A percentile compares a stretch with the other conserved stretches of the same genome.
These are phyloP conservation scores for Amblyjoppa fuscipennis DNA, from an alignment of 2,888 invertebrate species.

Conservation along the genomic window DNA sequence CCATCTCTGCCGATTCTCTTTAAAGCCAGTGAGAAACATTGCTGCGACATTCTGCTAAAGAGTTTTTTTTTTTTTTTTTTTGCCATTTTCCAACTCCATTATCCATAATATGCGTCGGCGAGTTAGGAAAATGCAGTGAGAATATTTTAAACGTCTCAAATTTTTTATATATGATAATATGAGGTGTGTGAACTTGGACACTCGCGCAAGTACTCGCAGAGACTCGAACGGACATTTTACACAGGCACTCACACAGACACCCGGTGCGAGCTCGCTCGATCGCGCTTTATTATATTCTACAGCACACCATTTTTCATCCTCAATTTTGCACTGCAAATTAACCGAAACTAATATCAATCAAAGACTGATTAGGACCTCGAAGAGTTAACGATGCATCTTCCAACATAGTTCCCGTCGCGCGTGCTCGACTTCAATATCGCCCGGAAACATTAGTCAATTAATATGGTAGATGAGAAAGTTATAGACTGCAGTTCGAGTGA, in stretches of 20 bases:
- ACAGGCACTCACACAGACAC: too few species aligned
- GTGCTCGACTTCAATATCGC: neutral
- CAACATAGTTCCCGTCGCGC: neutral
- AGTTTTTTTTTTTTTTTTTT: neutral
- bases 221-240: too few species aligned
- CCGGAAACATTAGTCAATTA: neutral
- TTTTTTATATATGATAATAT: too few species aligned
- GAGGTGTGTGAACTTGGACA: too few species aligned
- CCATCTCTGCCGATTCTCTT: conserved; percentile 12
- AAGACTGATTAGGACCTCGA: neutral
- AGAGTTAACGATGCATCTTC: neutral
- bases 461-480: conserved; percentile 16
- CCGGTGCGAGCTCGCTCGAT: too few species aligned
- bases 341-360: neutral
- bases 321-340: neutral
- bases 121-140: neutral
- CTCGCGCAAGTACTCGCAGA: neutral
- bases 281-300: too few species aligned
- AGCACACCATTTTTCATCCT: too few species aligned
- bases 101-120: neutral
- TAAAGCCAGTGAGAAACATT: neutral
- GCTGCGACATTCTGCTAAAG: neutral
- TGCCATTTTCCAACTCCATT: neutral
- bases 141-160: neutral
- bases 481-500: conserved; percentile 12